Conservation (phyloP, 2,888 invertebrate genomes). For the Phaonia tiefii region DNA sequence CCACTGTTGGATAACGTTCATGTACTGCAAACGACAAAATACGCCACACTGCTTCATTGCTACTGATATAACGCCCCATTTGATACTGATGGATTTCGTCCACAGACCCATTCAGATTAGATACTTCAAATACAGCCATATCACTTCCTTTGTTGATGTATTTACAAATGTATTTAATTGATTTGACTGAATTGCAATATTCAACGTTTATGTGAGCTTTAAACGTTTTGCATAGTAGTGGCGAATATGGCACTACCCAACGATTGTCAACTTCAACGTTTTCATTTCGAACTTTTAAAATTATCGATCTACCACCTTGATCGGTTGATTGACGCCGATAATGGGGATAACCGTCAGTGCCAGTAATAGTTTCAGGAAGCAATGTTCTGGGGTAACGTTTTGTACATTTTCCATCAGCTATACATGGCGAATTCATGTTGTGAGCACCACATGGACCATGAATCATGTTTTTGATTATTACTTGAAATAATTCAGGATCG, state of each 20-base stretch:
- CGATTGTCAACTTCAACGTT: too few relatives aligned
- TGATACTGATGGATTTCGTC: too few relatives aligned
- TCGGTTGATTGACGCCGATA: slow-evolving; percentile 70
- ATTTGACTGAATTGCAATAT: too few relatives aligned
- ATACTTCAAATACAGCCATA: slow-evolving; percentile 45
- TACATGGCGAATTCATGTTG: slow-evolving; percentile 23
- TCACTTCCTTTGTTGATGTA: too few relatives aligned
- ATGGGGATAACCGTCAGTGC: slow-evolving; percentile 71
- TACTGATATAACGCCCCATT: slow-evolving; percentile 73
- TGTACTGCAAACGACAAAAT: too few relatives aligned
- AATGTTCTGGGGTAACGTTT: slow-evolving; percentile 36
- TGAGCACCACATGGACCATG: slow-evolving; percentile 26
- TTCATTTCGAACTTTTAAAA: too few relatives aligned
- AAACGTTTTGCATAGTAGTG: slow-evolving; percentile 77
- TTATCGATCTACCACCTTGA: too few relatives aligned
- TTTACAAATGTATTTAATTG: too few relatives aligned
- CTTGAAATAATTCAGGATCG: too few relatives aligned
- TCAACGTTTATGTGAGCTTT: too few relatives aligned
- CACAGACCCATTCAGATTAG: slow-evolving; percentile 38
- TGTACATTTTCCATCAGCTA: slow-evolving; percentile 26
- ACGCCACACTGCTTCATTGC: slow-evolving; percentile 68
- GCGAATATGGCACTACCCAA: slow-evolving; percentile 76
- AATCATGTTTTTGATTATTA: too few relatives aligned
- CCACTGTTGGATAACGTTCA: slow-evolving; percentile 7
- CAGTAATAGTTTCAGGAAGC: slow-evolving; percentile 65